A percentile compares a stretch with the other conserved stretches of the same genome.
Evolutionary conservation across 1,140 invertebrate species (phyloP).

Genomic region (Cardiocondyla obscurior): DNA sequence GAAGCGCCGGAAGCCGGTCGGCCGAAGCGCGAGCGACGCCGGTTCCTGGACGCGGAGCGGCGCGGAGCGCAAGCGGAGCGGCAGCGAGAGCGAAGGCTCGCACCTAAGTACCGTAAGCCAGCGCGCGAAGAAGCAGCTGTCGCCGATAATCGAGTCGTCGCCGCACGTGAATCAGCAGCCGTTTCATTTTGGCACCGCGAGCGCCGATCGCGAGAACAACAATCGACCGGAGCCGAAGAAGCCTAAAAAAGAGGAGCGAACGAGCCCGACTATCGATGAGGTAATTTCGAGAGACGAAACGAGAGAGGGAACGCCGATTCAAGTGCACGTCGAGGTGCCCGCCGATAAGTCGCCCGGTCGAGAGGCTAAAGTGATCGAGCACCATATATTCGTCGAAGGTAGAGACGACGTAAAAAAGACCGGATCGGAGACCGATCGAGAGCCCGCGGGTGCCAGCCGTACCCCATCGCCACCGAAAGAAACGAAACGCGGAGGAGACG

Average conservation of each 20-base stretch:
- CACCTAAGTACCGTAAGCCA: conserved; percentile 63
- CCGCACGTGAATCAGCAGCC: conserved; percentile 86
- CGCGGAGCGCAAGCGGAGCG: conserved; percentile 79
- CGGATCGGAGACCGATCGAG: conserved; percentile 8
- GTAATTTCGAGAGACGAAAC: conserved; percentile 5
- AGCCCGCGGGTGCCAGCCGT: neutral
- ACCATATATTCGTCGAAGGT: conserved; percentile 52
- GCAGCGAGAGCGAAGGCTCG: conserved; percentile 80
- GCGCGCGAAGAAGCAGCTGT: conserved; percentile 87
- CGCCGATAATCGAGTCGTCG: conserved; percentile 89
- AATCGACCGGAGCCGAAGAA: conserved; percentile 72
- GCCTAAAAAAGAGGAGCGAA: conserved; percentile 67
- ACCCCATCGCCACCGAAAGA: conserved; percentile 51
- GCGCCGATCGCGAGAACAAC: conserved; percentile 3
- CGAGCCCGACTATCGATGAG: conserved; percentile 21
- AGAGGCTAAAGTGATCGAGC: conserved; percentile 51
- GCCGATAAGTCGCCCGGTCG: conserved; percentile 45
- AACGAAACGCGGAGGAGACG: conserved; percentile 47
- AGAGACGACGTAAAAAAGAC: conserved; percentile 44
- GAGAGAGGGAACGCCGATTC: neutral
- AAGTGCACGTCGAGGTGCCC: conserved; percentile 50
- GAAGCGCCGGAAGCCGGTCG: conserved; percentile 72
- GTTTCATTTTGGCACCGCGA: conserved; percentile 82
- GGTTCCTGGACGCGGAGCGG: conserved; percentile 76
- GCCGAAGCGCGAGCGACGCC: conserved; percentile 82